A percentile compares a stretch with the other conserved stretches of the same genome.
phyloP scores from a whole-genome alignment of 1,140 invertebrate genomes.

The Zaprionus ghesquierei region DNA sequence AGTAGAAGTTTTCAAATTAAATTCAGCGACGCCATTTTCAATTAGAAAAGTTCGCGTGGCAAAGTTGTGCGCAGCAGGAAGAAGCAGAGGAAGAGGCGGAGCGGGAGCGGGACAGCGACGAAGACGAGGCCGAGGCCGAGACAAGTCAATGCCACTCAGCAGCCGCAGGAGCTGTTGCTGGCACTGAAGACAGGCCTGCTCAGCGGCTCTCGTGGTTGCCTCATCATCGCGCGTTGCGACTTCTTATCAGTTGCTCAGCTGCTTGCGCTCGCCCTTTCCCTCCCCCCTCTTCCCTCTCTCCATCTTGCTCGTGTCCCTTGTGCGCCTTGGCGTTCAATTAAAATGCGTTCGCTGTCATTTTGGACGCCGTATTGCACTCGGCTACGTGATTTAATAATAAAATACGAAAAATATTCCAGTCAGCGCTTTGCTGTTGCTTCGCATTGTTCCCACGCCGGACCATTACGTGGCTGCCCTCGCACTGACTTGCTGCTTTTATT shows the following conservation, averaged over 20 bases:
- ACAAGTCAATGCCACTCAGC: background rate
- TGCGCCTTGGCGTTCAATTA: constrained; percentile 67
- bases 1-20: constrained; percentile 81
- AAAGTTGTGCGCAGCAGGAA: constrained; percentile 55
- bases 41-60: constrained; percentile 73
- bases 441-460: background rate
- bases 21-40: constrained; percentile 80
- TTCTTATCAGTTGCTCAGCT: constrained; percentile 27
- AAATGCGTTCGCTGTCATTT: constrained; percentile 81
- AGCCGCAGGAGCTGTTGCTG: background rate
- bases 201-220: constrained; percentile 7
- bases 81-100: background rate
- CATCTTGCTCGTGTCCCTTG: background rate
- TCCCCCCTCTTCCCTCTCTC: background rate
- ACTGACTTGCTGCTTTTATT: constrained; percentile 56
- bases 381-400: constrained; percentile 81
- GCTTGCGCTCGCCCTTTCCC: background rate
- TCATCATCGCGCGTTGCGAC: constrained; percentile 28
- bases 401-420: constrained; percentile 73
- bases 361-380: constrained; percentile 78
- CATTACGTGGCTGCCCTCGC: background rate
- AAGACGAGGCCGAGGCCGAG: background rate
- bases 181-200: background rate
- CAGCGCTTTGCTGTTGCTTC: constrained; percentile 43
- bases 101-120: too few relatives aligned